A percentile compares a stretch with the other conserved stretches of the same genome.
These are phyloP conservation scores for Melanotaenia boesemani DNA, from an alignment of 2,797 vertebrate species.

Conservation along the genomic window DNA sequence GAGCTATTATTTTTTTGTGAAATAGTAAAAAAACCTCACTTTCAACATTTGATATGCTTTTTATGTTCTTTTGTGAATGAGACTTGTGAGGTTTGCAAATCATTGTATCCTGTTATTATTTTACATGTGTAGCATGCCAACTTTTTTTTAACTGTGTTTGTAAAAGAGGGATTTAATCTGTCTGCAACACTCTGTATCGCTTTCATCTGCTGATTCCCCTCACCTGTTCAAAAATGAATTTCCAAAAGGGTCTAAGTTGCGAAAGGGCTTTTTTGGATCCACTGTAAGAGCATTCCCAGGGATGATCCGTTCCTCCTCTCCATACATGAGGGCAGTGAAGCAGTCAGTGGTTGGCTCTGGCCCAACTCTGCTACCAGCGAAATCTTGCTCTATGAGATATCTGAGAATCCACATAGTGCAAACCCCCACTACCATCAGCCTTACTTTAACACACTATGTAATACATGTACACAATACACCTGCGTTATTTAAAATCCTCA, in stretches of 20 bases:
- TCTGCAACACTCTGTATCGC: neutral
- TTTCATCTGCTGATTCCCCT: neutral
- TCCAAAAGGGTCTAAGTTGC: conserved; percentile 90
- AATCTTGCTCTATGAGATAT: conserved; percentile 92
- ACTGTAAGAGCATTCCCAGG: conserved; percentile 91
- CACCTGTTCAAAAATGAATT: conserved; percentile 93
- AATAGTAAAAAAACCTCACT: neutral
- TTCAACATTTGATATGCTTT: neutral
- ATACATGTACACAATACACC: neutral
- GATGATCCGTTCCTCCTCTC: conserved; percentile 83
- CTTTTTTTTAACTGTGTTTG: neutral
- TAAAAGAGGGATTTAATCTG: neutral
- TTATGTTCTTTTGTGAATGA: neutral
- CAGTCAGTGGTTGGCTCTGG: conserved; percentile 93
- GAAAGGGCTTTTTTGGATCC: conserved; percentile 91
- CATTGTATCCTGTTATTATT: neutral
- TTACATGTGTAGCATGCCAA: neutral
- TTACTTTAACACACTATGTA: neutral
- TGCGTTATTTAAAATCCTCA: neutral
- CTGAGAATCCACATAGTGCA: conserved; percentile 48
- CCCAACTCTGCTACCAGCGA: conserved; percentile 89
- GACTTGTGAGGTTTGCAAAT: neutral
- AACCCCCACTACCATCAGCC: neutral
- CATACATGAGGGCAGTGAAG: conserved; percentile 92
- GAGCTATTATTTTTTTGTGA: neutral